phyloP scores from a whole-genome alignment of 2,888 invertebrate species.

The Bruchidius siliquastri region DNA sequence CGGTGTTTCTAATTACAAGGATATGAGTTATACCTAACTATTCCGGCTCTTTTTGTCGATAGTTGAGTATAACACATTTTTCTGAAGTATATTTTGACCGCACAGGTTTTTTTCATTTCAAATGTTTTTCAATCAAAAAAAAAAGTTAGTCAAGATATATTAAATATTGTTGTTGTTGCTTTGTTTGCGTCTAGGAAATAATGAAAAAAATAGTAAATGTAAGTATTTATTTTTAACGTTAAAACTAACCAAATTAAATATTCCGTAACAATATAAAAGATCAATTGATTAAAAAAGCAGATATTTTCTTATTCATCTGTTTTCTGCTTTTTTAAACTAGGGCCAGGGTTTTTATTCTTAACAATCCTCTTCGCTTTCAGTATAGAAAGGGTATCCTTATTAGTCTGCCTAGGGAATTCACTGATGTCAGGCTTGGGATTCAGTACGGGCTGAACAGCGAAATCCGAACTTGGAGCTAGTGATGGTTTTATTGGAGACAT shows the following conservation, averaged over 20 bases:
- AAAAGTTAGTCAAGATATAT: no score
- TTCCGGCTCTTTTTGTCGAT: no score
- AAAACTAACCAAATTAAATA: not conserved
- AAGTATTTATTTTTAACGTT: not conserved
- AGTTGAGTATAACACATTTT: no score
- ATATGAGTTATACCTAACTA: no score
- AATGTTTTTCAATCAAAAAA: no score
- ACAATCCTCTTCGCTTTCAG: slow-evolving; percentile 44
- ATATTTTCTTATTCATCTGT: slow-evolving; percentile 9
- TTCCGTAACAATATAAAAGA: not conserved
- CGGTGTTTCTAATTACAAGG: no score
- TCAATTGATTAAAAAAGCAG: not conserved
- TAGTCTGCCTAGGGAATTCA: slow-evolving; percentile 36
- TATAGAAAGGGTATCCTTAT: slow-evolving; percentile 42
- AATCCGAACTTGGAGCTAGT: slow-evolving; percentile 26
- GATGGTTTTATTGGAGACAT: slow-evolving; percentile 29
- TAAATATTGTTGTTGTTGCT: no score
- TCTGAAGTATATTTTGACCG: no score
- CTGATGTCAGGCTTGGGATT: slow-evolving; percentile 35
- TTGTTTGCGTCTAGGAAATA: no score
- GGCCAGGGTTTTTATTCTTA: slow-evolving; percentile 37
- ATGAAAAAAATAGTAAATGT: not conserved
- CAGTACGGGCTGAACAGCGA: slow-evolving; percentile 28
- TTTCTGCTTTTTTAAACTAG: slow-evolving; percentile 38
- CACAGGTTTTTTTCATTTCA: no score